These are phyloP conservation scores for Nebria brevicollis DNA, from an alignment of 2,888 invertebrate species.

Conservation along the genomic window DNA sequence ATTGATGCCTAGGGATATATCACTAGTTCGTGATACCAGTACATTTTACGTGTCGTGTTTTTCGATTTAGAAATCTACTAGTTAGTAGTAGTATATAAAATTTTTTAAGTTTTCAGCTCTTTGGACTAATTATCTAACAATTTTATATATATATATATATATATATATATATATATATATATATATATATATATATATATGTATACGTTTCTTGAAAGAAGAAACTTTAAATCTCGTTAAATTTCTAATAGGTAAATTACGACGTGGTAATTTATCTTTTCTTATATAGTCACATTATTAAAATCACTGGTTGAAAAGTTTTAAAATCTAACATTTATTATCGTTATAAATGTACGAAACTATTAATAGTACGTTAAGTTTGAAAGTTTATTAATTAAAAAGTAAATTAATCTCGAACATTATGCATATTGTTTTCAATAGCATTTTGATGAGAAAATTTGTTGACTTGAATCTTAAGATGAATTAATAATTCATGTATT, in stretches of 20 bases:
- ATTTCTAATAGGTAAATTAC: neutral
- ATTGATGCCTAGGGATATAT: too few relatives aligned
- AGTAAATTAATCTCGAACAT: neutral
- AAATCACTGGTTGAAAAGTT: neutral
- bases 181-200: too few relatives aligned
- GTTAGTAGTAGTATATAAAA: too few relatives aligned
- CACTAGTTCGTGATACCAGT: too few relatives aligned
- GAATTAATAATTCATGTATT: neutral
- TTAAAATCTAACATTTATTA: neutral
- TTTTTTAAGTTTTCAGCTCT: too few relatives aligned
- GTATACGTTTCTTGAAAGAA: too few relatives aligned
- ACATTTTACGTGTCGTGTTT: too few relatives aligned
- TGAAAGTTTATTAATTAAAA: neutral
- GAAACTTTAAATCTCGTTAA: neutral
- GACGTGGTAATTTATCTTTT: neutral
- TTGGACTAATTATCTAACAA: neutral
- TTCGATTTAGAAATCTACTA: too few relatives aligned
- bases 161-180: too few relatives aligned
- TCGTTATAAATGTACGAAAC: neutral
- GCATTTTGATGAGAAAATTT: neutral
- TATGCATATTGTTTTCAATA: neutral
- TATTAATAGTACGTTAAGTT: neutral
- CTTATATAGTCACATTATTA: neutral
- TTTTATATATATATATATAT: neutral
- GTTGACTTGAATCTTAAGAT: neutral